phyloP scores from a whole-genome alignment of 2,797 vertebrate genomes.

The Rhinichthys osculus region DNA sequence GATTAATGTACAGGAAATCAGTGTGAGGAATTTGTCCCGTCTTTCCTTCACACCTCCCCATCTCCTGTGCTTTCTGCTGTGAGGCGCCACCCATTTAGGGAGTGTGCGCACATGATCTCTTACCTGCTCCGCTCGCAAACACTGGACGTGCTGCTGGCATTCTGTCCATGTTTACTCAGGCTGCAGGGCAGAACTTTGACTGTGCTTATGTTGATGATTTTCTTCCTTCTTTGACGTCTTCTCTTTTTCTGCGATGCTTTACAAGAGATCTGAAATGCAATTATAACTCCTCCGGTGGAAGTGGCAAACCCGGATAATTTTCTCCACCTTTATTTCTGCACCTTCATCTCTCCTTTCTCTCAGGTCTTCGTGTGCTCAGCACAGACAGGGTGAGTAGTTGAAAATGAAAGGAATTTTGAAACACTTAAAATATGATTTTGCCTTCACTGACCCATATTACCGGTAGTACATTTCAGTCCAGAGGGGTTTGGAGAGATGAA shows the following conservation, averaged over 20 bases:
- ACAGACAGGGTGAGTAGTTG: conserved; percentile 42
- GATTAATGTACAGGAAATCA: conserved; percentile 10
- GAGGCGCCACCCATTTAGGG: conserved; percentile 56
- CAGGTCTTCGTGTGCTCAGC: conserved; percentile 18
- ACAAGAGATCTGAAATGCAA: conserved; percentile 3
- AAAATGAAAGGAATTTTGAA: neutral
- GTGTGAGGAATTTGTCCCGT: conserved; percentile 2
- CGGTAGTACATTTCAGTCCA: neutral
- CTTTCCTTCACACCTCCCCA: conserved; percentile 6
- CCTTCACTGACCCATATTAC: neutral
- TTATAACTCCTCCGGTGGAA: conserved; percentile 13
- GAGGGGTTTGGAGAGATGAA: neutral
- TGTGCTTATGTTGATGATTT: neutral
- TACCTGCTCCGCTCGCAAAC: conserved; percentile 43
- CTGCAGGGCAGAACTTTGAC: conserved; percentile 31
- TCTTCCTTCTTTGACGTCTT: neutral
- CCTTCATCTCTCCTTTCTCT: conserved; percentile 5
- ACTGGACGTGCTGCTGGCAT: conserved; percentile 17
- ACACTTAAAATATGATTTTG: conserved; percentile 1
- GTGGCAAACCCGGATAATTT: neutral
- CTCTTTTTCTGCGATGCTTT: conserved; percentile 1
- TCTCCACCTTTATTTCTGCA: conserved; percentile 4
- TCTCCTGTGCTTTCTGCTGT: conserved; percentile 12
- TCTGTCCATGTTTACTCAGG: conserved; percentile 6
- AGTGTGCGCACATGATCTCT: conserved; percentile 52